Evolutionary conservation across 2,797 vertebrate species (phyloP), one percentile per base, ranked within the genome.

Genomic region (Falco concolor): DNA sequence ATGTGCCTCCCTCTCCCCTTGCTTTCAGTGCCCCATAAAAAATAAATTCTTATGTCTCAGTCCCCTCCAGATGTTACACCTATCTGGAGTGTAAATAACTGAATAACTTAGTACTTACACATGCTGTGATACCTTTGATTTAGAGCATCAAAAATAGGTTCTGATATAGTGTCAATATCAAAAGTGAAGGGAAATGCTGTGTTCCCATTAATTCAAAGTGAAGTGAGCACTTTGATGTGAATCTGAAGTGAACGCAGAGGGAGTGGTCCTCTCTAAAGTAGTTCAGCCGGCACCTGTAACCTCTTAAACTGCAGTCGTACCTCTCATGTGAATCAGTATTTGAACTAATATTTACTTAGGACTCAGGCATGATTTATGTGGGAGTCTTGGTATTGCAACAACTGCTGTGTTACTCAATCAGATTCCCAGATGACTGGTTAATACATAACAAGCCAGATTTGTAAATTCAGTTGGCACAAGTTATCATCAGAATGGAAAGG

Each of bases 401-500:
- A 90, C 89, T 75, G 60, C 87, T 69, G 90, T 52, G 84, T 97
- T 97, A 96, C 97, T 97, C 96, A 96, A 94, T 57, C 49, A 13
- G 72, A 74, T 96, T 97, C 96, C 84, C 87, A 95, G 68, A 90
- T 93, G 92, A 74, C 92, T 90, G 65, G 96, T 97, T 97, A 97
- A 97, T 96, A 72, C 80, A 32, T 96, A 97, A 96, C 94, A 72
- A 88, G 74, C 36, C n/a, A 24, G 56, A 89, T 90, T 75, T 63
- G 61, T 92, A 93, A 80, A 90, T 89, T 84, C 73, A 83, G 69
- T 42, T n/a, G 13, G 61, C 84, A 87, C 15, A 11, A 78, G 83
- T 87, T 92, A 72, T 59, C 72, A 53, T 54, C 75, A 68, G 73
- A 93, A 65, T 34, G 38, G 54, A 92, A 93, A 78, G 30, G 34